A percentile compares a stretch with the other conserved stretches of the same genome.
Conservation (phyloP, 2,888 invertebrate species). For the Machimus rusticus region DNA sequence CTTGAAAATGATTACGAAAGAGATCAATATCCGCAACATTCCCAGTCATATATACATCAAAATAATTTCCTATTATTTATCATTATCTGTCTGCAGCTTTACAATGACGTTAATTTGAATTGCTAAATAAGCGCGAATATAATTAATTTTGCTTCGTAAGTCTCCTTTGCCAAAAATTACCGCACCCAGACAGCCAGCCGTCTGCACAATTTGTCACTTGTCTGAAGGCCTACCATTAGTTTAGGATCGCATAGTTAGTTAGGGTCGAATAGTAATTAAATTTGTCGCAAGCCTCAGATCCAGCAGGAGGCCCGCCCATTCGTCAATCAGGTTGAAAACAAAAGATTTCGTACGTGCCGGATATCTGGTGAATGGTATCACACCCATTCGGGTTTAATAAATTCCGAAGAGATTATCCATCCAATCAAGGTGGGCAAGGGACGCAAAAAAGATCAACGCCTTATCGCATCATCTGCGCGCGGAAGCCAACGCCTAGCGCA, state of each 20-base stretch:
- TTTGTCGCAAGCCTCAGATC: not conserved
- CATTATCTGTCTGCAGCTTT: not conserved
- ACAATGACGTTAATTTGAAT: not conserved
- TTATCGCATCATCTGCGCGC: not conserved
- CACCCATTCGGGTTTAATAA: not conserved
- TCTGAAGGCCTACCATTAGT: not conserved
- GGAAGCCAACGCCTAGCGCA: not conserved
- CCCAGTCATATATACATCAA: not conserved
- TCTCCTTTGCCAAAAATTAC: not conserved
- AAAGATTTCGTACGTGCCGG: not conserved
- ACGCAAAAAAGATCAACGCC: not conserved
- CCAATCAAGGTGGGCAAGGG: not conserved
- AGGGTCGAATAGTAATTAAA: not conserved
- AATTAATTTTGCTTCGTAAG: not conserved
- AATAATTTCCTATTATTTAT: not conserved
- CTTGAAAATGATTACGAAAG: not conserved
- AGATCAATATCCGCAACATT: not conserved
- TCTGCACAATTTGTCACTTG: not conserved
- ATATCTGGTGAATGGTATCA: not conserved
- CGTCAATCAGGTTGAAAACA: not conserved
- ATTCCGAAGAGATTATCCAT: conserved; percentile 3
- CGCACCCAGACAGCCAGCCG: not conserved
- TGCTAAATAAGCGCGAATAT: not conserved
- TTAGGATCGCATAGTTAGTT: not conserved
- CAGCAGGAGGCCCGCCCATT: not conserved